Percentiles rank a stretch among this genome's conserved stretches.
These are phyloP conservation scores for Eudorcas thomsonii DNA, from an alignment of 2,113 vertebrate genomes.

Conservation along the genomic window DNA sequence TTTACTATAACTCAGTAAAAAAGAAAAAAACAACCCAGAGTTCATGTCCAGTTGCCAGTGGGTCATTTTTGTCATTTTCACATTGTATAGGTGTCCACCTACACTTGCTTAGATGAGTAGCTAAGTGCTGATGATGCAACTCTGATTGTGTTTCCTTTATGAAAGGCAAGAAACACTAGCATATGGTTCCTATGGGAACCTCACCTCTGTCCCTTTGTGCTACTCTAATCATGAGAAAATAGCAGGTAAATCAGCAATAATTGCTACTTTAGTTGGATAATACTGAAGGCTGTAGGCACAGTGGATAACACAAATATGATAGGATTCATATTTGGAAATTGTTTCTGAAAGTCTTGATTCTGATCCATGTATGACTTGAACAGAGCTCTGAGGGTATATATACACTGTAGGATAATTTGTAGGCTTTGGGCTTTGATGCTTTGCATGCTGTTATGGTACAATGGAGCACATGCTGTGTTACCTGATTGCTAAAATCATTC, in stretches of 20 bases:
- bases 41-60: background rate
- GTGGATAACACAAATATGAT: conserved; percentile 6
- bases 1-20: background rate
- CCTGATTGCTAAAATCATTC: conserved; percentile 25
- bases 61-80: conserved; percentile 48
- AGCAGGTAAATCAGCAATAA: conserved; percentile 45
- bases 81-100: background rate
- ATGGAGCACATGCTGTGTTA: background rate
- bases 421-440: background rate
- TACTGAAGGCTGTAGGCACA: background rate
- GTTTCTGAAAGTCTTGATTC: conserved; percentile 43
- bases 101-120: conserved; percentile 37
- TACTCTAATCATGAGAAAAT: conserved; percentile 55
- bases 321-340: background rate
- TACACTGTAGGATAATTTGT: background rate
- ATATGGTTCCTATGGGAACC: conserved; percentile 55
- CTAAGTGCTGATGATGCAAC: conserved; percentile 27
- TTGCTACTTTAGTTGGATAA: conserved; percentile 19
- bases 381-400: background rate
- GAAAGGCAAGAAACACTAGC: conserved; percentile 47
- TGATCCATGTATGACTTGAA: background rate
- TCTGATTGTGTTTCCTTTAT: conserved; percentile 21
- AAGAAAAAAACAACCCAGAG: background rate
- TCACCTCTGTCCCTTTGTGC: conserved; percentile 45
- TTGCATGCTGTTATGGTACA: conserved; percentile 5